phyloP scores from a whole-genome alignment of 2,888 invertebrate species.

The Ectropis crepuscularia region DNA sequence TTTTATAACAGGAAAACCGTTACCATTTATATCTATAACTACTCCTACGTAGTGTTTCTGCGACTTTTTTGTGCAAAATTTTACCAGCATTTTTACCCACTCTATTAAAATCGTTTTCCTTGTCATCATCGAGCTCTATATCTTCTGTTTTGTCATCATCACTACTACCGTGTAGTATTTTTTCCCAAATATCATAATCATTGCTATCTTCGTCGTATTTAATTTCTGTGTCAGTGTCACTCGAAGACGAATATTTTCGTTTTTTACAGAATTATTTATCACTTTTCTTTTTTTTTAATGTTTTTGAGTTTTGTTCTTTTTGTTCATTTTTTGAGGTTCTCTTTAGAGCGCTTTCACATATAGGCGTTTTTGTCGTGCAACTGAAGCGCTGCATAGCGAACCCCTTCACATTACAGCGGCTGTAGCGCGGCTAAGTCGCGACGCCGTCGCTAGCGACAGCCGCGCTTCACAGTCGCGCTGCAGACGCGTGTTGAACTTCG shows the following conservation, averaged over 20 bases:
- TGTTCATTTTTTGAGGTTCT: conserved; percentile 6
- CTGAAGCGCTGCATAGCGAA: no score
- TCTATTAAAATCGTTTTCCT: conserved; percentile 21
- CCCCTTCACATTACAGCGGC: no score
- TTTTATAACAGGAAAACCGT: conserved; percentile 29
- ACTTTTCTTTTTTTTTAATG: conserved; percentile 13
- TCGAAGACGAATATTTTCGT: conserved; percentile 16
- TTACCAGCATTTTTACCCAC: conserved; percentile 27
- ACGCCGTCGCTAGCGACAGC: no score
- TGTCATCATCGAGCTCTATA: conserved; percentile 25
- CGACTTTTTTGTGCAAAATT: conserved; percentile 29
- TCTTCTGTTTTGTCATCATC: conserved; percentile 18
- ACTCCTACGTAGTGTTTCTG: conserved; percentile 26
- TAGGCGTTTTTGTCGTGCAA: no score
- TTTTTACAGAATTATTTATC: conserved; percentile 9
- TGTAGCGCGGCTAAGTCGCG: no score
- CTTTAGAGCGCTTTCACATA: not conserved
- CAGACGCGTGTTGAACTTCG: no score
- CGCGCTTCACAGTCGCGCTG: no score
- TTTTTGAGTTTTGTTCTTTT: conserved; percentile 13
- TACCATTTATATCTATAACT: conserved; percentile 25
- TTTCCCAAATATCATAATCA: conserved; percentile 25
- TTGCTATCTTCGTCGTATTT: conserved; percentile 30
- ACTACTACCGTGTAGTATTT: conserved; percentile 23
- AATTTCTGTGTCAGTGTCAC: conserved; percentile 21